A percentile compares a stretch with the other conserved stretches of the same genome.
Conservation (phyloP, 37 sponge, comb jelly and placozoan genomes). For the Beroe forskalii region DNA sequence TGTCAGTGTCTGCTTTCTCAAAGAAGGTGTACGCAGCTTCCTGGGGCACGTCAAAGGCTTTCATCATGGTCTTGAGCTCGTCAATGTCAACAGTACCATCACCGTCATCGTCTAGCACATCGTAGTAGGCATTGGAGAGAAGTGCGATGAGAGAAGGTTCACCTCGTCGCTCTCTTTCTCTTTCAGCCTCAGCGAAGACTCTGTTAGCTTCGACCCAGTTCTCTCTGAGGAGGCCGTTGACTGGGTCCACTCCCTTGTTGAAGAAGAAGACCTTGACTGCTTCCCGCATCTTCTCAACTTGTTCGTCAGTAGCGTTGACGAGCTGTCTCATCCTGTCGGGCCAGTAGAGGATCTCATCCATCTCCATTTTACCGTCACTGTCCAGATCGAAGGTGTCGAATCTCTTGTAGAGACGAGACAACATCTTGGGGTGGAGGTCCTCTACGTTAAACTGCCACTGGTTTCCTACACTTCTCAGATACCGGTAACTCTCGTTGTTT, state of each 20-base stretch:
- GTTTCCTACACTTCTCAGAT: slow-evolving; percentile 55
- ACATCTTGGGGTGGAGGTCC: slow-evolving; percentile 60
- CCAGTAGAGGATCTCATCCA: slow-evolving; percentile 54
- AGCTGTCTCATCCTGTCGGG: slow-evolving; percentile 62
- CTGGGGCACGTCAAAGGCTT: slow-evolving; percentile 57
- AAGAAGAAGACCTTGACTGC: slow-evolving; percentile 20
- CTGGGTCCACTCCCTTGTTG: slow-evolving; percentile 39
- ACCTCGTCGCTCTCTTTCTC: slow-evolving; percentile 55
- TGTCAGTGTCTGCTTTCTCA: slow-evolving; percentile 40
- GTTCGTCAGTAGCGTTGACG: slow-evolving; percentile 60
- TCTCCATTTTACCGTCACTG: slow-evolving; percentile 31
- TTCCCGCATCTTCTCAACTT: slow-evolving; percentile 33
- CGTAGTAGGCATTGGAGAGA: slow-evolving; percentile 56
- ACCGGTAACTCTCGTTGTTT: slow-evolving; percentile 48
- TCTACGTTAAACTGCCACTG: slow-evolving; percentile 28
- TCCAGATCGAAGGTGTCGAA: slow-evolving; percentile 61
- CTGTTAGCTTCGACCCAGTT: slow-evolving; percentile 56
- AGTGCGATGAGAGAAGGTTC: slow-evolving; percentile 38
- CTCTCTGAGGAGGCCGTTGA: neutral
- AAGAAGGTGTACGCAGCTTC: slow-evolving; percentile 62
- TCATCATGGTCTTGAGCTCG: slow-evolving; percentile 54
- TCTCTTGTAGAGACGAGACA: slow-evolving; percentile 50
- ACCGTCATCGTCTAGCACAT: slow-evolving; percentile 41
- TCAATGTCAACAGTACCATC: slow-evolving; percentile 53
- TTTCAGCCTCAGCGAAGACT: slow-evolving; percentile 49